Evolutionary conservation across 2,888 invertebrate species (phyloP), one percentile per base, ranked within the genome.

Genomic region (Oscheius sp.): DNA sequence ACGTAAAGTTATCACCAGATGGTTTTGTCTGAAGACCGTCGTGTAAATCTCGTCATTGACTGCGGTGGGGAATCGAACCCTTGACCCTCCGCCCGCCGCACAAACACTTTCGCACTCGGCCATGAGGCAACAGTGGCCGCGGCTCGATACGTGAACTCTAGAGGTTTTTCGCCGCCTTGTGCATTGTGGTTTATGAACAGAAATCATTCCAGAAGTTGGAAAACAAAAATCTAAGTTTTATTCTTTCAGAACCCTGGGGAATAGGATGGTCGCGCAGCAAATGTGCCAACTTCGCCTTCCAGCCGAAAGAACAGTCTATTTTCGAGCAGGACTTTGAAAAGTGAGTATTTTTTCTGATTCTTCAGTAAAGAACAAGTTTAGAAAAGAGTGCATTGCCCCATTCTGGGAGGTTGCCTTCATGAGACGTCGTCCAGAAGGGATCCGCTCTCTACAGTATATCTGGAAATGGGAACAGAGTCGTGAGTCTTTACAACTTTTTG

Each of bases 251-350:
- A 48, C 74, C 76, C 2, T 79, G 78, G 79, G 55, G 71, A 11
- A 57, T 76, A 48, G 76, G 75, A 7, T 81, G 77, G 76, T 79
- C 79, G 10, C 72, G 74, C 48, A 75, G 71, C 10, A 57, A 74
- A 2, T 73, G 72, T 21, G 13, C n/a, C 7, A 59, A 58, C 13
- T 81, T 75, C 37, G 76, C 76, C 10, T 65, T 74, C 10, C 50
- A 75, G 42, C 29, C 63, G 21, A 33, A 37, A 4, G 7, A 47
- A n/a, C 72, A 70, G 2, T 79, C 81, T 0, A 33, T 78, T 0
- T 70, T 76, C 42, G 76, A 70, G 55, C 42, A 74, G 0, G 70
- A 76, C 3, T 81, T 76, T 74, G 66, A 55, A 13, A 60, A 59
- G 68, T 74, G 42, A 29, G 76, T 4, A n/a, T 33, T 5, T 32